Base-by-base conservation (phyloP, 1,140 invertebrate species). In the Panagrolaimus sp. region DNA sequence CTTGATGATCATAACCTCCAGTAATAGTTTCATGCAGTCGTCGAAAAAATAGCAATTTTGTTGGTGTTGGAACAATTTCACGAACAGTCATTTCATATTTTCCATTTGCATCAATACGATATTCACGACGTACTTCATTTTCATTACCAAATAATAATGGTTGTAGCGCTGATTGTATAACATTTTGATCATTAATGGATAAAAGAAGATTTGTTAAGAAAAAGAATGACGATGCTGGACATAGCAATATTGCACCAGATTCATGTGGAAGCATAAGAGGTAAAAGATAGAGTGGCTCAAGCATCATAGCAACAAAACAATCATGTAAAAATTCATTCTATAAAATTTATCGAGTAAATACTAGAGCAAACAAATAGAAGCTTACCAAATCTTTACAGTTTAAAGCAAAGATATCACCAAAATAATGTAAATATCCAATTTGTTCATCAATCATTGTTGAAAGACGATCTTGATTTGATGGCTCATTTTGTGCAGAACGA, bases 391-490 rank as follows among this genome's bases (percentile, higher is more conserved):
- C 31, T 9, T 16, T 64, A 9, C 16, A 64, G 4, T 64, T 16
- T 43, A 23, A 16, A 13, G 63, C 38, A 64, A 64, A 43, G 23
- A 82, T 77, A 76, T 99, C 96, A 81, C 97, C 98, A 25, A 98
- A 85, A 84, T 98, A 99, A 85, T 98, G 95, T 11, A 98, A 86
- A 84, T 98, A 92, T 84, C 98, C 95, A 48, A 98, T 86, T 84
- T 98, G 94, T 86, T 97, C 93, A 0, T 94, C 94, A 3, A 98
- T 93, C 62, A 98, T 86, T 84, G 96, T 94, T 14, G 92, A 89
- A 46, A 98, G 86, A 81, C 92, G 82, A 16, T 89, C 84, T 89
- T 92, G 84, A 89, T 92, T 83, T 88, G 93, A 86, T 13, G 66
- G 20, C 20, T 83, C 80, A 69, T 83, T 82, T 47, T 82, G 81